These are phyloP conservation scores for Philereme transversata DNA, from an alignment of 2,888 invertebrate genomes.

Conservation along the genomic window DNA sequence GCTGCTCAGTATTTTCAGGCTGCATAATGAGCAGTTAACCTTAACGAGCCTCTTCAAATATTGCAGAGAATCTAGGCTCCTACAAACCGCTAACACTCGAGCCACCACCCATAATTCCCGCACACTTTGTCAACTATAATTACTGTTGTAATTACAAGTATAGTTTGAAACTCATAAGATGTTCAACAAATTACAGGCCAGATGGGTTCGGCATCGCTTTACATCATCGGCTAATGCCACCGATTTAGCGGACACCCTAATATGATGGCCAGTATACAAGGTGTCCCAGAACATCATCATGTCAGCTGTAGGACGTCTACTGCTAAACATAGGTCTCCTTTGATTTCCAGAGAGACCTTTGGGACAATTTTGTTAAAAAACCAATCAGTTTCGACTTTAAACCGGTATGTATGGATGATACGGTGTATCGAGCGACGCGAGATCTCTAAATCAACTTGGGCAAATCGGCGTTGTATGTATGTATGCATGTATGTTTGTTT, in stretches of 20 bases:
- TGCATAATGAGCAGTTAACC: too few species aligned
- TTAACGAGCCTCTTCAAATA: background rate
- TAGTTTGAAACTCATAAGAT: slow-evolving; percentile 41
- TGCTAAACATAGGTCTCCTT: too few species aligned
- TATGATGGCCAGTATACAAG: background rate
- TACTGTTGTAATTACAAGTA: slow-evolving; percentile 44
- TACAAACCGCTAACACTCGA: slow-evolving; percentile 23
- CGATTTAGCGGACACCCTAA: background rate
- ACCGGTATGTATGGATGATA: too few species aligned
- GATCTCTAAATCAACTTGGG: too few species aligned
- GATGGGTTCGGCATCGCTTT: slow-evolving; percentile 31
- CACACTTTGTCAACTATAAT: slow-evolving; percentile 56
- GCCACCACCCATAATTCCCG: slow-evolving; percentile 32
- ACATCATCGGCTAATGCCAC: slow-evolving; percentile 18
- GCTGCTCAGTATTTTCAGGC: background rate
- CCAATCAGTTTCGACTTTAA: too few species aligned
- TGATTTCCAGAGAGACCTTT: too few species aligned
- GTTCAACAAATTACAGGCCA: slow-evolving; percentile 36
- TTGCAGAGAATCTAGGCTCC: background rate
- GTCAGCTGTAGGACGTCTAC: too few species aligned
- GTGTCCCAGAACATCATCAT: background rate
- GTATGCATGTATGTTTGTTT: too few species aligned
- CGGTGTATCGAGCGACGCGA: too few species aligned
- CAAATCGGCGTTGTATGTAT: too few species aligned
- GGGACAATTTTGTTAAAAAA: too few species aligned